phyloP scores from a whole-genome alignment of 2,888 invertebrate genomes.

The Antheraea yamamai region DNA sequence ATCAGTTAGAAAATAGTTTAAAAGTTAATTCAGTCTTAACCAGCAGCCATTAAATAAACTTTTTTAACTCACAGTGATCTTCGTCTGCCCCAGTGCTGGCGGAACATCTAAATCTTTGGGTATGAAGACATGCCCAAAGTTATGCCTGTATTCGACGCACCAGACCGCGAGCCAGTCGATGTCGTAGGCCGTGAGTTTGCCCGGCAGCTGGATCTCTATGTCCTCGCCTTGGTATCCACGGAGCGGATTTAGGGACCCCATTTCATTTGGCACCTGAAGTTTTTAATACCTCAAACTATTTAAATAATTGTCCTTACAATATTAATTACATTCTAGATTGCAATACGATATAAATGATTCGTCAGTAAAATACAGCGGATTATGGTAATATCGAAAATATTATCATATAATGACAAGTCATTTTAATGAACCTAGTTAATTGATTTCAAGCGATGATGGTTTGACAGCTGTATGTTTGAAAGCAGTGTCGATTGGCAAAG shows the following conservation, averaged over 20 bases:
- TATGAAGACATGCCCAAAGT: slow-evolving; percentile 94
- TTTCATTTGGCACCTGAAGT: slow-evolving; percentile 90
- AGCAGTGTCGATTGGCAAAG: too few relatives aligned
- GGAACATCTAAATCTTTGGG: slow-evolving; percentile 95
- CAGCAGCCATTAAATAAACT: not conserved
- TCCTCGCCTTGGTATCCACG: slow-evolving; percentile 95
- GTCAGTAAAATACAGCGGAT: too few relatives aligned
- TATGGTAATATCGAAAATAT: too few relatives aligned
- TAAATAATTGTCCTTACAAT: not conserved
- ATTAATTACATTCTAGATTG: not conserved
- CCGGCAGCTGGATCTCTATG: slow-evolving; percentile 94
- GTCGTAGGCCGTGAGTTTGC: slow-evolving; percentile 92
- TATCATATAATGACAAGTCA: too few relatives aligned
- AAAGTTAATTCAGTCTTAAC: not conserved
- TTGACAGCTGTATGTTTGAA: too few relatives aligned
- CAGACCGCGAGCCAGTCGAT: slow-evolving; percentile 96
- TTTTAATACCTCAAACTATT: not conserved
- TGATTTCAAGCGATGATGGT: too few relatives aligned
- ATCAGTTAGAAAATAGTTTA: too few relatives aligned
- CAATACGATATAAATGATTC: too few relatives aligned
- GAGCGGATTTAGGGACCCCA: slow-evolving; percentile 90
- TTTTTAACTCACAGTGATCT: slow-evolving; percentile 88
- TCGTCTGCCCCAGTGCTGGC: slow-evolving; percentile 94
- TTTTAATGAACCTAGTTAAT: too few relatives aligned
- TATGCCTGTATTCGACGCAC: slow-evolving; percentile 94